These are phyloP conservation scores for Clavelina lepadiformis DNA, from an alignment of 23 tunicate species.

Conservation along the genomic window DNA sequence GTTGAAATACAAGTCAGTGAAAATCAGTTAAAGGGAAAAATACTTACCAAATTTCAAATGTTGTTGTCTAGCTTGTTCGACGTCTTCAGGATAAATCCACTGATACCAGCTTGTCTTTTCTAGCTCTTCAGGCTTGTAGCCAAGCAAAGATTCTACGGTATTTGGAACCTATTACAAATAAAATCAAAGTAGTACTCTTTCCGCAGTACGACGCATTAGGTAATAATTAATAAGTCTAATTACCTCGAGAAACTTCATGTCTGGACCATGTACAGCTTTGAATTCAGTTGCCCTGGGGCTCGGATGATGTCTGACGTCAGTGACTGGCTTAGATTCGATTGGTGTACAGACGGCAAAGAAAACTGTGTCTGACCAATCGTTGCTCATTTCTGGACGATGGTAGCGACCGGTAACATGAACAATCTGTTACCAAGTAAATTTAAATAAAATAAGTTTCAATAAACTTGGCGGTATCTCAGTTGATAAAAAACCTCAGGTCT, in stretches of 20 bases:
- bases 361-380: conserved; percentile 74
- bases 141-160: conserved; percentile 67
- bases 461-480: neutral
- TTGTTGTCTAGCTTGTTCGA: conserved; percentile 86
- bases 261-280: conserved; percentile 90
- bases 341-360: conserved; percentile 92
- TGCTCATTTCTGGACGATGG: conserved; percentile 75
- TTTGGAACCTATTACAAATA: conserved; percentile 55
- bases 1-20: neutral
- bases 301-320: conserved; percentile 95
- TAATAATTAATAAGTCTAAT: neutral
- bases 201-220: too few relatives aligned
- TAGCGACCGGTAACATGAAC: conserved; percentile 87
- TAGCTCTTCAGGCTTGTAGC: conserved; percentile 84
- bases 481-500: conserved; percentile 1
- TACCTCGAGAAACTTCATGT: conserved; percentile 94
- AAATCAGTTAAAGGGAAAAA: neutral
- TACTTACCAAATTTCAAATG: conserved; percentile 92
- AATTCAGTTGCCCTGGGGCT: conserved; percentile 85
- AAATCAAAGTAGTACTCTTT: neutral
- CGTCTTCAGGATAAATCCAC: conserved; percentile 82
- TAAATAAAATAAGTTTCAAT: neutral
- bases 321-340: conserved; percentile 93
- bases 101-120: conserved; percentile 95
- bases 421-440: too few relatives aligned